Evolutionary conservation across 1,140 invertebrate genomes (phyloP).

Genomic region (Vanessa tameamea): DNA sequence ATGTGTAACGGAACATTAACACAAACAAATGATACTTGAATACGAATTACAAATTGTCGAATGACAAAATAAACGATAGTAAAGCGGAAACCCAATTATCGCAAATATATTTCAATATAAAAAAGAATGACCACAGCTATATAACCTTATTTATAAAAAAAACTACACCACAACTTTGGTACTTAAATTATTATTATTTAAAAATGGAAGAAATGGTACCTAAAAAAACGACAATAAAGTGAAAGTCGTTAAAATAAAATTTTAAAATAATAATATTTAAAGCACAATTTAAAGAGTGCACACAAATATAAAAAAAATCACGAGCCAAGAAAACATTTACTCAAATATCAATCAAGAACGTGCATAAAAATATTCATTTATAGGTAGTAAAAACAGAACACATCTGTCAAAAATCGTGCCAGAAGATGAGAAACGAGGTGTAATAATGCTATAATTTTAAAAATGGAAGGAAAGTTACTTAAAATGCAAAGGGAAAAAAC

Average conservation of each 20-base stretch:
- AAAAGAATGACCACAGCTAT: too few species aligned
- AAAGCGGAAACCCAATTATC: too few species aligned
- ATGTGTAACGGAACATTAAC: too few species aligned
- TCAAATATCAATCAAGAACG: not conserved
- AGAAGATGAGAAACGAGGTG: constrained; percentile 55
- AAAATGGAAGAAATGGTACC: too few species aligned
- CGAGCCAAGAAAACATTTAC: not conserved
- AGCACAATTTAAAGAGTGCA: not conserved
- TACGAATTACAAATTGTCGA: too few species aligned
- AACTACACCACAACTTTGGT: too few species aligned
- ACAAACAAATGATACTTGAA: too few species aligned
- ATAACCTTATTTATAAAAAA: too few species aligned
- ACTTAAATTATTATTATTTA: too few species aligned
- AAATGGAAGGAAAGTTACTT: constrained; percentile 74
- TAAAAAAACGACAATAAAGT: too few species aligned
- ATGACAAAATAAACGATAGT: too few species aligned
- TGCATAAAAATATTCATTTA: not conserved
- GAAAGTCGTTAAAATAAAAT: not conserved
- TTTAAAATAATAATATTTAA: not conserved
- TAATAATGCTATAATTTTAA: constrained; percentile 60
- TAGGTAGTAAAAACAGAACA: constrained; percentile 24
- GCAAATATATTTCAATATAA: too few species aligned
- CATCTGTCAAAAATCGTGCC: constrained; percentile 36
- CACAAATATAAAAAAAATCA: not conserved
- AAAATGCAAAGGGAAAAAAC: constrained; percentile 60